Evolutionary conservation across 2,888 invertebrate species (phyloP), one percentile per base, ranked within the genome.

Genomic region (Salpingus planirostris): DNA sequence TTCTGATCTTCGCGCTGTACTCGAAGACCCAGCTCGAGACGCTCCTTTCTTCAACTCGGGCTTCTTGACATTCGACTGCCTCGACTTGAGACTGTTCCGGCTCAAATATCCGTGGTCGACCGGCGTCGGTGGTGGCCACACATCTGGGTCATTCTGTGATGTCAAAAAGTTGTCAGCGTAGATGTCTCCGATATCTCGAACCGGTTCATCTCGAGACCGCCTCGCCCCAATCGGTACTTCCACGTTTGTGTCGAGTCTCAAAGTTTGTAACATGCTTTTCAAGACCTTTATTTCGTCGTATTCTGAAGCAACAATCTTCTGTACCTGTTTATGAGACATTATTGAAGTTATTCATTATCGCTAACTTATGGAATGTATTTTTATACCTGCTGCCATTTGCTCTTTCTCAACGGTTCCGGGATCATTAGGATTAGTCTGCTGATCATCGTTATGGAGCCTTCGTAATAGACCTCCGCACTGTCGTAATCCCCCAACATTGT

Each of bases 401-500:
- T 82, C 64, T 86, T 88, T 42, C 87, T 73, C 36, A 80, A 74
- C 21, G 82, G 80, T 63, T 91, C 90, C 8, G 75, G 77, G 40
- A 89, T 85, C 30, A 81, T 80, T 15, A 76, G 72, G 24, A 95
- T 72, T 38, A 92, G 73, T 52, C 85, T 77, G 53, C 87, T 85
- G 51, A 97, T 82, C 73, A 92, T 88, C 62, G 91, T 89, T 36
- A 95, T 76, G 6, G 88, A 85, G 30, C 90, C 89, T 63, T 93
- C 88, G 62, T 93, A 95, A 66, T 92, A 93, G 36, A 93, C 87
- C 46, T 84, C 76, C 13, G 96, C 87, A 42, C 88, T 86, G 58
- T 96, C 95, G 61, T 97, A 97, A 66, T 93, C 91, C 12, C 96
- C 95, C 60, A 89, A 80, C 55, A 96, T 70, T 40, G 92, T 89